Percentiles rank a stretch among this genome's conserved stretches.
Conservation (phyloP, 2,888 invertebrate genomes). For the Bedellia somnulentella region DNA sequence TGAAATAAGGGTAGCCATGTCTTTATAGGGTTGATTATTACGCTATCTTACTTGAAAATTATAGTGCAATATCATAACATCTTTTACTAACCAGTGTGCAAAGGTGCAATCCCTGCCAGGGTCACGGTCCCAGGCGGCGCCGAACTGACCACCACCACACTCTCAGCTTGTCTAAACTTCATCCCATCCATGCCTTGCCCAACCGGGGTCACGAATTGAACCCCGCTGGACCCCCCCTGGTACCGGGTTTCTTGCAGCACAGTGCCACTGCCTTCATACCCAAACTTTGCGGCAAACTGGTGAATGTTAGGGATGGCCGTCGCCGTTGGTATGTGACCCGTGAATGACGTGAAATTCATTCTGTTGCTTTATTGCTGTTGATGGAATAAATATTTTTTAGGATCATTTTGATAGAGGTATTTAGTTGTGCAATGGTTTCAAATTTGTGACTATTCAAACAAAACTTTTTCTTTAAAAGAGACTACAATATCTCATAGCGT, state of each 20-base stretch:
- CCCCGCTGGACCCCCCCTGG: conserved; percentile 21
- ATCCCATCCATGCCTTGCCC: conserved; percentile 44
- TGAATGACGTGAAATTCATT: conserved; percentile 88
- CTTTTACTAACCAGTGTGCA: conserved; percentile 39
- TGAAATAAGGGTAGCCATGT: no score
- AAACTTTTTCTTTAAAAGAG: no score
- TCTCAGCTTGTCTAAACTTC: conserved; percentile 64
- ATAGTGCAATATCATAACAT: no score
- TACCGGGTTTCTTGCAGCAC: conserved; percentile 45
- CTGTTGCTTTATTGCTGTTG: not conserved
- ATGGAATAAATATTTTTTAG: no score
- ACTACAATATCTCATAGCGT: no score
- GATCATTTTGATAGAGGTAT: no score
- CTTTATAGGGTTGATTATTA: no score
- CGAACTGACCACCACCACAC: conserved; percentile 47
- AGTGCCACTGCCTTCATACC: conserved; percentile 40
- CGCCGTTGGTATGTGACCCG: conserved; percentile 75
- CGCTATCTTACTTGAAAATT: no score
- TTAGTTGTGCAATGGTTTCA: no score
- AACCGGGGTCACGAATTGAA: conserved; percentile 39
- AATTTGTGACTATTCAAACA: no score
- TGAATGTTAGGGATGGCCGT: conserved; percentile 78
- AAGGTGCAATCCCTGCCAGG: conserved; percentile 36
- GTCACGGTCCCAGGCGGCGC: conserved; percentile 54
- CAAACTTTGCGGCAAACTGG: conserved; percentile 78